Conservation (phyloP, 2,888 invertebrate species). For the Erebia ligea region DNA sequence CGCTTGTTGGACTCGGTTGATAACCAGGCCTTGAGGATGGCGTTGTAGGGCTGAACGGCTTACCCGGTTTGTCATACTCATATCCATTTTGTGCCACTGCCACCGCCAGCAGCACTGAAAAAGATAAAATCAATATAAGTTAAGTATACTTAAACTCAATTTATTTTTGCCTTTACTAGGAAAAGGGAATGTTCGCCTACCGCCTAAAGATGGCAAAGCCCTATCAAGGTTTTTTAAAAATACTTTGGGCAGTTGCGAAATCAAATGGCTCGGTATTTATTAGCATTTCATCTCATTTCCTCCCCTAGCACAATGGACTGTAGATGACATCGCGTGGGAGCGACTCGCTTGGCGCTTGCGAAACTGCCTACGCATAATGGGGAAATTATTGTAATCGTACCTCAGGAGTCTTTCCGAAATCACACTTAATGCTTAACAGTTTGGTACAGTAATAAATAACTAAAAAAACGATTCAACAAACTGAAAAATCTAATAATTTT, state of each 20-base stretch:
- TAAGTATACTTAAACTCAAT: neutral
- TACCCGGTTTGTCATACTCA: conserved; percentile 87
- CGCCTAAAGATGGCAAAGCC: neutral
- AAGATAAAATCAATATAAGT: conserved; percentile 30
- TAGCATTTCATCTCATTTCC: conserved; percentile 44
- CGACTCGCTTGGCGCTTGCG: conserved; percentile 34
- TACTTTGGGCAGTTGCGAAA: conserved; percentile 28
- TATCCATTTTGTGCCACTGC: conserved; percentile 86
- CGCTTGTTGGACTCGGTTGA: conserved; percentile 52
- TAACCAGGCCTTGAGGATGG: conserved; percentile 53
- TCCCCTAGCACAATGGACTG: conserved; percentile 46
- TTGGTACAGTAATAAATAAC: no score
- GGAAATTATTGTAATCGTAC: conserved; percentile 51
- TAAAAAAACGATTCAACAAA: no score
- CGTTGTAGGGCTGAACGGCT: conserved; percentile 77
- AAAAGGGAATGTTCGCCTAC: no score
- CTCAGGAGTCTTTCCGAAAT: conserved; percentile 22
- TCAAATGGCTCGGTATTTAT: conserved; percentile 41
- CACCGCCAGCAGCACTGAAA: conserved; percentile 70
- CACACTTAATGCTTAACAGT: neutral
- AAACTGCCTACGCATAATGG: conserved; percentile 41
- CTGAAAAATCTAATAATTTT: no score
- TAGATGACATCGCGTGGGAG: conserved; percentile 54
- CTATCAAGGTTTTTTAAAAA: conserved; percentile 29
- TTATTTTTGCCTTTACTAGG: neutral